A percentile compares a stretch with the other conserved stretches of the same genome.
Conservation (phyloP, 2,888 invertebrate genomes). For the Macaria notata region DNA sequence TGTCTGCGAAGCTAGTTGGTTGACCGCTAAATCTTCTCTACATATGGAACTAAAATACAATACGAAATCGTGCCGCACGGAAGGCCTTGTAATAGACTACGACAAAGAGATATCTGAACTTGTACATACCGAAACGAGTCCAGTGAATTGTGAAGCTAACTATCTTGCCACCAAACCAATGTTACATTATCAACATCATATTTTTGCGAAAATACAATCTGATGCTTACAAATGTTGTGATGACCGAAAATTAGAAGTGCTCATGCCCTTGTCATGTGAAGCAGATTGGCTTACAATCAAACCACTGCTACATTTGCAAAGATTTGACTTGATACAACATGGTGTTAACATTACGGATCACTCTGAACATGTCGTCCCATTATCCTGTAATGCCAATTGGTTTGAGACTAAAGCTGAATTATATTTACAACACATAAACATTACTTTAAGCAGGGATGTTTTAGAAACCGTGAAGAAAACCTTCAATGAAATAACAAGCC, state of each 20-base stretch:
- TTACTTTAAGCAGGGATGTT: no score
- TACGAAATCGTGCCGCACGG: neutral
- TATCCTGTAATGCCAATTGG: slow-evolving; percentile 3
- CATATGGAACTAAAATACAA: neutral
- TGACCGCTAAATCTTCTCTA: neutral
- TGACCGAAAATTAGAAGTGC: neutral
- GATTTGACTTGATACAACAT: no score
- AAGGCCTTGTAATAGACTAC: neutral
- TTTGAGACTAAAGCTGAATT: neutral
- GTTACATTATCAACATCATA: neutral
- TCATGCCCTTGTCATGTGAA: slow-evolving; percentile 16
- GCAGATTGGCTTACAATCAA: slow-evolving; percentile 20
- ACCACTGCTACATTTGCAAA: slow-evolving; percentile 4
- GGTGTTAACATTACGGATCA: no score
- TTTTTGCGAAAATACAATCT: neutral
- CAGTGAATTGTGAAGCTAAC: neutral
- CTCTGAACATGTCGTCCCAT: neutral
- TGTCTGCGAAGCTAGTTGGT: slow-evolving; percentile 6
- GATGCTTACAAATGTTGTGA: neutral
- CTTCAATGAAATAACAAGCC: no score
- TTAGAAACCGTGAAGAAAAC: no score
- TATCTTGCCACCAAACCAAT: neutral
- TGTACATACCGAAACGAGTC: neutral
- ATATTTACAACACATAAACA: neutral
- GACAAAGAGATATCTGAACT: neutral